Conservation (phyloP, 2,888 invertebrate genomes). For the Patella ulyssiponensis region DNA sequence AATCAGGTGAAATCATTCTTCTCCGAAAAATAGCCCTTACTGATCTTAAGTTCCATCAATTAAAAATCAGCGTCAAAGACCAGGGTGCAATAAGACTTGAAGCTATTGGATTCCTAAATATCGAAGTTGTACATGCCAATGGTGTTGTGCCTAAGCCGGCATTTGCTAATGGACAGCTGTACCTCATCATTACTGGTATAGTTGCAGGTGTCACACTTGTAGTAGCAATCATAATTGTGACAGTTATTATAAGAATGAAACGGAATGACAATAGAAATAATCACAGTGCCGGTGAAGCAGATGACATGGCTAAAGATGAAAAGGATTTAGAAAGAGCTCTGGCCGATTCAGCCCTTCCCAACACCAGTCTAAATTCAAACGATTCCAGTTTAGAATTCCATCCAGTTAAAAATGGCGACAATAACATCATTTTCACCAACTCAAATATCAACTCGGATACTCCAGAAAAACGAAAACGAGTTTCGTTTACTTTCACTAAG, state of each 20-base stretch:
- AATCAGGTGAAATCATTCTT: not conserved
- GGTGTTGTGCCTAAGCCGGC: constrained; percentile 27
- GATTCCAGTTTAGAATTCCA: constrained; percentile 1
- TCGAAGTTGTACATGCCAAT: constrained; percentile 37
- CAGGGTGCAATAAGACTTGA: constrained; percentile 85
- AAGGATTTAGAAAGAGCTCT: constrained; percentile 24
- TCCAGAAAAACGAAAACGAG: not conserved
- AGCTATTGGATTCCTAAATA: constrained; percentile 29
- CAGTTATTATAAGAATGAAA: constrained; percentile 59
- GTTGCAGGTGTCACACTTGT: constrained; percentile 60
- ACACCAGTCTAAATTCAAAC: not conserved
- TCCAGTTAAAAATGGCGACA: not conserved
- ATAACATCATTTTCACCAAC: not conserved
- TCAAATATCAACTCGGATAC: not conserved
- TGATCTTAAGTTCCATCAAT: constrained; percentile 78
- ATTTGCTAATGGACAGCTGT: constrained; percentile 23
- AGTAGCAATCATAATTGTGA: constrained; percentile 59
- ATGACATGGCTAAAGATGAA: constrained; percentile 38
- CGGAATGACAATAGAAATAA: constrained; percentile 44
- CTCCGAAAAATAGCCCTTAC: constrained; percentile 83
- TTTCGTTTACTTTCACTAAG: not conserved
- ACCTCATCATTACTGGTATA: constrained; percentile 53
- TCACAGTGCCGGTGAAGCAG: constrained; percentile 15
- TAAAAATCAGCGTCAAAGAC: constrained; percentile 91
- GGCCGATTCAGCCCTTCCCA: not conserved